Conservation (phyloP, 2,888 invertebrate species). For the Epinotia nisella region DNA sequence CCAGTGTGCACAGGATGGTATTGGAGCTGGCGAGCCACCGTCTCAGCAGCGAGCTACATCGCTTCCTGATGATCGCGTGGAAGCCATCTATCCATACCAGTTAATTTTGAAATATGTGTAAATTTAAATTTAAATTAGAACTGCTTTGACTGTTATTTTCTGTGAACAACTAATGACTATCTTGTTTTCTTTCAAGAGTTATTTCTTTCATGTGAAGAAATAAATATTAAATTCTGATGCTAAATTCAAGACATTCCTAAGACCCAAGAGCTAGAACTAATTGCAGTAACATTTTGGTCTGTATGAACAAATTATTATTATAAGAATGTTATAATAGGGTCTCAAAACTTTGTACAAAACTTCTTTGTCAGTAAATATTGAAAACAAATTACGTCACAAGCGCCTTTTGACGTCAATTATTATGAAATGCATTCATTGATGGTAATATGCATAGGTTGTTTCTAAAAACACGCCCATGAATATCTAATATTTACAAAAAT, state of each 20-base stretch:
- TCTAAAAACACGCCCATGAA: conserved; percentile 1
- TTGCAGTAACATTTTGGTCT: not conserved
- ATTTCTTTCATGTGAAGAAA: not conserved
- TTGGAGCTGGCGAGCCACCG: too few relatives aligned
- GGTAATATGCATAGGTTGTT: not conserved
- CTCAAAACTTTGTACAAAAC: not conserved
- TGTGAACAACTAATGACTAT: too few relatives aligned
- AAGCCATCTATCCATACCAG: too few relatives aligned
- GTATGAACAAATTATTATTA: not conserved
- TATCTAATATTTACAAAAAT: not conserved
- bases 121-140: too few relatives aligned
- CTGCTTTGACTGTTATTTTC: too few relatives aligned
- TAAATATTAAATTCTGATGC: not conserved
- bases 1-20: too few relatives aligned
- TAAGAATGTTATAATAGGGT: not conserved
- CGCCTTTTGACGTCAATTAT: conserved; percentile 12
- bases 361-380: not conserved
- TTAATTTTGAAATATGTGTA: too few relatives aligned
- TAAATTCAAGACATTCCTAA: not conserved
- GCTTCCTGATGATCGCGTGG: too few relatives aligned
- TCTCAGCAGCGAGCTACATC: too few relatives aligned
- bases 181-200: not conserved
- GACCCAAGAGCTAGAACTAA: not conserved
- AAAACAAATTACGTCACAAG: conserved; percentile 8
- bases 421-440: not conserved